phyloP scores from a whole-genome alignment of 2,797 vertebrate species.

The Zonotrichia albicollis region DNA sequence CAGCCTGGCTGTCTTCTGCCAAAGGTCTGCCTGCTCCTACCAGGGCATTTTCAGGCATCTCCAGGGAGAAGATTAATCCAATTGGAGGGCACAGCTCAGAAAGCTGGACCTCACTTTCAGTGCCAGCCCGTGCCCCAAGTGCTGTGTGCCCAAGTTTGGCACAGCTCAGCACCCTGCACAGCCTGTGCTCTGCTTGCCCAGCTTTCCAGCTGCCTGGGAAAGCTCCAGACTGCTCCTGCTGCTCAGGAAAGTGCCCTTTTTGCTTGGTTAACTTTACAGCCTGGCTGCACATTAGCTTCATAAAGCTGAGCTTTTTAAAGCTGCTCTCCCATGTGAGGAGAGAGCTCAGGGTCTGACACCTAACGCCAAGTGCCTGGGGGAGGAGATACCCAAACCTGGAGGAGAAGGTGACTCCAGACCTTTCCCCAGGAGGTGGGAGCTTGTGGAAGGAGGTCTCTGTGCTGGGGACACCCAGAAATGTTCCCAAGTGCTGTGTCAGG shows the following conservation, averaged over 20 bases:
- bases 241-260: neutral
- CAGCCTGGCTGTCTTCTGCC: neutral
- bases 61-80: neutral
- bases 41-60: neutral
- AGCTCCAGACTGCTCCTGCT: neutral
- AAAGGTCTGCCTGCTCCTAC: neutral
- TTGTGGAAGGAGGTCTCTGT: neutral
- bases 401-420: neutral
- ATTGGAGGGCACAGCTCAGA: neutral
- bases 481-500: neutral
- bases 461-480: neutral
- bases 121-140: too few species aligned
- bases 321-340: neutral
- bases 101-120: neutral
- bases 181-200: rapidly evolving
- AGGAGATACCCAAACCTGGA: neutral
- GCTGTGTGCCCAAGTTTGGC: rapidly evolving
- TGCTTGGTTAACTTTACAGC: slow-evolving; percentile 18
- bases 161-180: neutral
- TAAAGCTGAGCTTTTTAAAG: neutral
- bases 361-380: neutral
- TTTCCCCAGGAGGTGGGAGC: neutral
- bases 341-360: neutral
- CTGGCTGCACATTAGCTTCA: neutral
- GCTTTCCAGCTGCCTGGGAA: neutral